Conservation (phyloP, 2,888 invertebrate species). For the Clitarchus hookeri region DNA sequence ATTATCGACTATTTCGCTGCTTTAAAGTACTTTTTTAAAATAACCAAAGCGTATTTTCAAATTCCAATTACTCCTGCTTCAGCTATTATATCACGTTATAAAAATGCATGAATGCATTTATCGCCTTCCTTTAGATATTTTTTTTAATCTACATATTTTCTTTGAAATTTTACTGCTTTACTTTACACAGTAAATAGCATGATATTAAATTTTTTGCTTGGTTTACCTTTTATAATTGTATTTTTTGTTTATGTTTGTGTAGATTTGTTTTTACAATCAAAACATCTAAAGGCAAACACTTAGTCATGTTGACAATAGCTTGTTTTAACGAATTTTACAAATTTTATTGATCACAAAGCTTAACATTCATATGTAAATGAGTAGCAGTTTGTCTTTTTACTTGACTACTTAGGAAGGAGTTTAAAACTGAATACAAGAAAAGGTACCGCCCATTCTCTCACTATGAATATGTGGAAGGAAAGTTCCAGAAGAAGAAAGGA, state of each 20-base stretch:
- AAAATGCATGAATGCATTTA: not conserved
- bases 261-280: not conserved
- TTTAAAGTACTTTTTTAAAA: not conserved
- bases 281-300: not conserved
- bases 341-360: not conserved
- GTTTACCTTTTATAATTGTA: not conserved
- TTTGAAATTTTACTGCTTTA: not conserved
- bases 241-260: not conserved
- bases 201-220: not conserved
- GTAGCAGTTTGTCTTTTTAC: constrained; percentile 18
- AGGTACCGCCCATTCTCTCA: constrained; percentile 81
- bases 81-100: not conserved
- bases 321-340: not conserved
- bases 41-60: not conserved
- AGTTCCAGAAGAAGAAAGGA: constrained; percentile 66
- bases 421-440: constrained; percentile 80
- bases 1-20: not conserved
- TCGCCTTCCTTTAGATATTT: not conserved
- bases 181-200: not conserved
- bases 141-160: not conserved
- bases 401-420: constrained; percentile 54
- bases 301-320: not conserved
- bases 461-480: constrained; percentile 75
- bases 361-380: not conserved
- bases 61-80: not conserved